Evolutionary conservation across 1,140 invertebrate species (phyloP), one percentile per base, ranked within the genome.

Genomic region (Aphelinus certus): DNA sequence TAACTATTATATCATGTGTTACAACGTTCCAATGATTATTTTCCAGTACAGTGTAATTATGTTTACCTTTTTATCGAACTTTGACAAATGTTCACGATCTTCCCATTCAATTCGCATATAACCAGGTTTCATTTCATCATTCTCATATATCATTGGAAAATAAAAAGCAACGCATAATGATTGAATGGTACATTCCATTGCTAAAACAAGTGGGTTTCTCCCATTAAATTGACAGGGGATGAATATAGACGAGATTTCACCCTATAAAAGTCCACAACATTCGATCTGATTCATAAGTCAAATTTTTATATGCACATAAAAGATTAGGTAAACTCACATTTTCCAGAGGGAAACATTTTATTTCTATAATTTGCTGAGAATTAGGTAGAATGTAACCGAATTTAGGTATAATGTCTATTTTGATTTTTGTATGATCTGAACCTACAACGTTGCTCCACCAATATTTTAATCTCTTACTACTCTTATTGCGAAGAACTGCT

Each of bases 161-260:
- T 78, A 72, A 62, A 81, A 73, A 0, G 60, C 49, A 1, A 81
- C 66, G 7, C 60, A 57, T 43, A 80, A 48, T 1, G 75, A 10
- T n/a, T 76, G 56, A 1, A 80, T 64, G 2, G 6, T 46, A n/a
- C 79, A 81, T 43, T 81, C 75, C 26, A 80, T 67, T 45, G 65
- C 58, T 46, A 81, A 55, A 9, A 74, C 61, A 43, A 80, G 26
- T 0, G 72, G 62, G 26, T 74, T 74, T 9, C 0, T 71, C 26
- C 57, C 48, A 7, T 71, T 49, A 10, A 66, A 76, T 60, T 71
- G 26, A 47, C 74, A 76, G 3, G 62, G 47, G 3, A 71, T 7
- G 10, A 71, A 76, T 26, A 76, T 46, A 45, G 62, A 66, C 9
- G 74, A 71, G 57, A 76, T 43, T n/a, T 10, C 56, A 51, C 56